Evolutionary conservation across 2,888 invertebrate genomes (phyloP).

Genomic region (Pyrochroa serraticornis): DNA sequence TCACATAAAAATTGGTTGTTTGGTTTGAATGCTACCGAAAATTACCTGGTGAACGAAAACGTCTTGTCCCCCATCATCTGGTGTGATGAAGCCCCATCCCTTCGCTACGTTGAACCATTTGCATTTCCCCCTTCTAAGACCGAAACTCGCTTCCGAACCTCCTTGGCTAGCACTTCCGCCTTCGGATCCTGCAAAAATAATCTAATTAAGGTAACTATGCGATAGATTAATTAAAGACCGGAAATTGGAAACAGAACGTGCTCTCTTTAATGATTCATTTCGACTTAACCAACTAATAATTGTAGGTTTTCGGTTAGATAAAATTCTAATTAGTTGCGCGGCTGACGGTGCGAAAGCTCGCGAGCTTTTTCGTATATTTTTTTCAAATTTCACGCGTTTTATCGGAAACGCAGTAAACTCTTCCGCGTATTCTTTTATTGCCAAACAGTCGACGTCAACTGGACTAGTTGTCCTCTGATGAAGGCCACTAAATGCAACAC

Average conservation of each 20-base stretch:
- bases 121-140: constrained; percentile 78
- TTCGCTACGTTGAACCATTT: constrained; percentile 97
- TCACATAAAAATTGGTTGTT: constrained; percentile 1
- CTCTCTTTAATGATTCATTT: constrained; percentile 8
- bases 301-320: not conserved
- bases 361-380: too few relatives aligned
- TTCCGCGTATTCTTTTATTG: constrained; percentile 6
- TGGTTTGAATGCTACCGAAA: not conserved
- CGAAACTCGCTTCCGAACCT: constrained; percentile 61
- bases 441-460: constrained; percentile 1
- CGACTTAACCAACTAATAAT: constrained; percentile 10
- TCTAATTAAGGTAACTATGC: constrained; percentile 19
- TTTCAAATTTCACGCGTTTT: not conserved
- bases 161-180: constrained; percentile 58
- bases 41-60: constrained; percentile 93
- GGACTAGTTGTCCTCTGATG: constrained; percentile 7
- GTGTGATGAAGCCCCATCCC: constrained; percentile 94
- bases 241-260: constrained; percentile 27
- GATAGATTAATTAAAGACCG: constrained; percentile 27
- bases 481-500: constrained; percentile 4
- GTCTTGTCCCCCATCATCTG: constrained; percentile 87
- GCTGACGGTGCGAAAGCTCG: too few relatives aligned
- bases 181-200: constrained; percentile 53
- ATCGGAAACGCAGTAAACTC: constrained; percentile 1
- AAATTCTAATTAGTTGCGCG: not conserved